Evolutionary conservation across 2,888 invertebrate genomes (phyloP).

Genomic region (Erynnis tages): DNA sequence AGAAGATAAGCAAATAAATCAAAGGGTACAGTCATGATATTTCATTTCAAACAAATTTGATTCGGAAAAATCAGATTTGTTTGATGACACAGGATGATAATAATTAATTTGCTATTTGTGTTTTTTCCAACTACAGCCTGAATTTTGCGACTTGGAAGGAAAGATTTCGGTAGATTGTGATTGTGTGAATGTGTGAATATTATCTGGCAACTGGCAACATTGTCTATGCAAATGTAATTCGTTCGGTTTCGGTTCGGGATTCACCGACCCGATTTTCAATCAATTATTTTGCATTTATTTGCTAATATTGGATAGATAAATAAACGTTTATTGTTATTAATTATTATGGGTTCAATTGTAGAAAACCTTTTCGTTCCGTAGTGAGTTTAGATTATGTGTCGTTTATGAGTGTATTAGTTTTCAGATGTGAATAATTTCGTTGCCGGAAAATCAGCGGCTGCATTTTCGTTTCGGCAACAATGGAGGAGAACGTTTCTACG

Average conservation of each 20-base stretch:
- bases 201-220: background rate
- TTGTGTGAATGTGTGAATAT: no score
- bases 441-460: slow-evolving; percentile 7
- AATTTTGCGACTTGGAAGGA: no score
- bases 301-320: background rate
- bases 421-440: background rate
- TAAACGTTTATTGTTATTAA: background rate
- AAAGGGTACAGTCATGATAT: no score
- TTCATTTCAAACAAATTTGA: no score
- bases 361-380: background rate
- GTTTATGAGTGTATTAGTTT: background rate
- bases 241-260: slow-evolving; percentile 27
- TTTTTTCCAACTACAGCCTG: no score
- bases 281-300: slow-evolving; percentile 2
- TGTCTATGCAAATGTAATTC: background rate
- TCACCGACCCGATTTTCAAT: slow-evolving; percentile 29
- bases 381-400: background rate
- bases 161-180: no score
- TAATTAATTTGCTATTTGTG: no score
- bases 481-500: slow-evolving; percentile 63
- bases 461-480: slow-evolving; percentile 32
- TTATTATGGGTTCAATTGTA: background rate
- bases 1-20: no score
- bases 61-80: no score
- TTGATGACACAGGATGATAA: no score